These are phyloP conservation scores for Tetragonisca angustula DNA, from an alignment of 2,888 invertebrate species.

Conservation along the genomic window DNA sequence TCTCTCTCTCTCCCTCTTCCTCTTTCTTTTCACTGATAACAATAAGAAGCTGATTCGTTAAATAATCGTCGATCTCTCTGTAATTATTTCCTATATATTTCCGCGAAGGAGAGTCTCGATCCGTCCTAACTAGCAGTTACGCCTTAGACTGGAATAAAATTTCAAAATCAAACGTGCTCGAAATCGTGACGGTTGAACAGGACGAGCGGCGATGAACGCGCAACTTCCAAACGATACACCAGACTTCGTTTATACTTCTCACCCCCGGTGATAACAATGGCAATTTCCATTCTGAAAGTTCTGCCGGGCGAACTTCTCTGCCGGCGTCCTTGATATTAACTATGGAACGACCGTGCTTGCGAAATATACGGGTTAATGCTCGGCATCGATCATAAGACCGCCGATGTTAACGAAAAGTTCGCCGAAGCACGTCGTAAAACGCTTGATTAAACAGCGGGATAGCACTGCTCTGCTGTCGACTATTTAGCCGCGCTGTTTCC, in stretches of 20 bases:
- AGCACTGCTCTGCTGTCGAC: conserved; percentile 10
- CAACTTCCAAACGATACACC: not conserved
- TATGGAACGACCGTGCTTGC: conserved; percentile 6
- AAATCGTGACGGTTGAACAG: conserved; percentile 18
- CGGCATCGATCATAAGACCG: conserved; percentile 59
- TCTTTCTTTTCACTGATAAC: not conserved
- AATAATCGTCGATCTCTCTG: conserved; percentile 1
- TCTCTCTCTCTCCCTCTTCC: too few relatives aligned
- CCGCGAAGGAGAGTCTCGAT: conserved; percentile 1
- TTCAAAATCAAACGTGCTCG: conserved; percentile 12
- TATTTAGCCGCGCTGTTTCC: conserved; percentile 46
- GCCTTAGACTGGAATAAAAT: not conserved
- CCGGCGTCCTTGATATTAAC: conserved; percentile 46
- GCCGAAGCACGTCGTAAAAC: conserved; percentile 59
- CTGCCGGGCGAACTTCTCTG: not conserved
- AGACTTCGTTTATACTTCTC: conserved; percentile 42
- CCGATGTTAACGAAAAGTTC: conserved; percentile 58
- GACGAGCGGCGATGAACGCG: not conserved
- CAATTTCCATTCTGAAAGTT: conserved; percentile 36
- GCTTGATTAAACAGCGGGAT: conserved; percentile 65
- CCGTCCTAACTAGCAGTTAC: conserved; percentile 3
- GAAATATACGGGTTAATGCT: conserved; percentile 44
- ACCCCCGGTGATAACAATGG: not conserved
- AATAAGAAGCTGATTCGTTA: not conserved
- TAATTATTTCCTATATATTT: not conserved